Base-by-base conservation (phyloP, 2,113 vertebrate genomes). In the Pelecanoides urinatrix region DNA sequence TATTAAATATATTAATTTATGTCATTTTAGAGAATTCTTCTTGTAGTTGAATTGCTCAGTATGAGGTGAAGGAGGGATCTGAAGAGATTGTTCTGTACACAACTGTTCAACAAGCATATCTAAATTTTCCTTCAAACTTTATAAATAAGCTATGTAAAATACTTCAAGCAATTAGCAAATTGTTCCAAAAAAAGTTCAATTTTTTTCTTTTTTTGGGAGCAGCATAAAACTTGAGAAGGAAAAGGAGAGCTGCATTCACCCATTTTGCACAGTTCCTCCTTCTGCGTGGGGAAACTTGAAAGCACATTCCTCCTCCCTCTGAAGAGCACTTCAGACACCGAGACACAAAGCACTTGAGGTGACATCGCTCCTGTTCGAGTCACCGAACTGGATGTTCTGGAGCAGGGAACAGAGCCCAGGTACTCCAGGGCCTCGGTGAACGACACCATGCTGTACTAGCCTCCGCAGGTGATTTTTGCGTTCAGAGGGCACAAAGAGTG, bases 301-400 rank as follows among this genome's bases (percentile, higher is more conserved):
- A 13, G 59, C 4, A 30, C 27, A 4, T 13, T 45, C 44, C 47
- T 61, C 45, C 23, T 30, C 16, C 40, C 36, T n/a, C 42, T 30
- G 67, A n/a, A 17, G 2, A 49, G 53, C 30, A 18, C 47, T 65
- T 50, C 82, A 77, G 66, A 47, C 25, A 42, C 8, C 0, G 1
- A 42, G 40, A 47, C 65, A 22, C 20, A 22, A 34, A 44, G 45
- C 65, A 30, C 70, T 42, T 3, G 34, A 58, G 50, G 62, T n/a
- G 42, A 73, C 9, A 0, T 11, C 25, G 11, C 52, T 77, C 59
- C 58, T 30, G 16, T 9, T 67, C 58, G 17, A 78, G 66, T 36
- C 45, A 55, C 45, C 1, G 0, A 65, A 13, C 0, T n/a, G n/a
- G n/a, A 1, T 25, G n/a, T 1, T 0, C 22, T 6, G 30, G 59